Evolutionary conservation across 2,888 invertebrate genomes (phyloP).

Genomic region (Mimumesa dahlbomi): DNA sequence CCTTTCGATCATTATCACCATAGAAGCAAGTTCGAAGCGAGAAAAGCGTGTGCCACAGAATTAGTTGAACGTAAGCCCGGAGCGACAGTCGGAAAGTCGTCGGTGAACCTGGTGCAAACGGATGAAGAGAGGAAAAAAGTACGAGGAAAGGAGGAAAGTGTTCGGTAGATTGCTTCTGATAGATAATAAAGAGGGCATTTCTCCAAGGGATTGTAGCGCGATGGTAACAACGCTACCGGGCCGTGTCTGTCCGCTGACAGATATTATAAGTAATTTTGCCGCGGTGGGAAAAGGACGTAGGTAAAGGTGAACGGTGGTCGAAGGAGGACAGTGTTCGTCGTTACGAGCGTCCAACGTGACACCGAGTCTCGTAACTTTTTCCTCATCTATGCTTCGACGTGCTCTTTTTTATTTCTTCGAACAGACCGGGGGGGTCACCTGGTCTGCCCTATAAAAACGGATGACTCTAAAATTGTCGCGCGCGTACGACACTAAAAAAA

Average conservation of each 20-base stretch:
- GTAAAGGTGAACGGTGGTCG: conserved; percentile 38
- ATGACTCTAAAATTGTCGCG: conserved; percentile 1
- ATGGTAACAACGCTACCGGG: conserved; percentile 56
- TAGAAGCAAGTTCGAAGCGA: not conserved
- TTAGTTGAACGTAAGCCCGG: conserved; percentile 36
- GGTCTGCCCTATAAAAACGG: conserved; percentile 21
- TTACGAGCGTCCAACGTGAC: conserved; percentile 71
- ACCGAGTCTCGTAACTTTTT: conserved; percentile 65
- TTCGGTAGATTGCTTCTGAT: conserved; percentile 71
- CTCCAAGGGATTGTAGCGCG: conserved; percentile 66
- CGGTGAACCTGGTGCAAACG: not conserved
- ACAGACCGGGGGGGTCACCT: conserved; percentile 7
- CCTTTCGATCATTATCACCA: not conserved
- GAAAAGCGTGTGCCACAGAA: conserved; percentile 20
- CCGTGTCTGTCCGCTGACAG: conserved; percentile 66
- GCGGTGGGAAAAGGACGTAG: conserved; percentile 47
- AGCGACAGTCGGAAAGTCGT: conserved; percentile 18
- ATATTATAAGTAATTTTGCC: conserved; percentile 73
- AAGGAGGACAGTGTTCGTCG: conserved; percentile 47
- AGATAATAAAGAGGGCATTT: conserved; percentile 74
- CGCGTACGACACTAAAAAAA: not conserved
- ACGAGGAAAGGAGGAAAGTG: conserved; percentile 49
- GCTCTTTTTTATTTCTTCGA: conserved; percentile 45
- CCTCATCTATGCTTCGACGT: conserved; percentile 42
- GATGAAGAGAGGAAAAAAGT: conserved; percentile 10